A percentile compares a stretch with the other conserved stretches of the same genome.
phyloP scores from a whole-genome alignment of 1,140 invertebrate species.

The Onthophagus taurus region DNA sequence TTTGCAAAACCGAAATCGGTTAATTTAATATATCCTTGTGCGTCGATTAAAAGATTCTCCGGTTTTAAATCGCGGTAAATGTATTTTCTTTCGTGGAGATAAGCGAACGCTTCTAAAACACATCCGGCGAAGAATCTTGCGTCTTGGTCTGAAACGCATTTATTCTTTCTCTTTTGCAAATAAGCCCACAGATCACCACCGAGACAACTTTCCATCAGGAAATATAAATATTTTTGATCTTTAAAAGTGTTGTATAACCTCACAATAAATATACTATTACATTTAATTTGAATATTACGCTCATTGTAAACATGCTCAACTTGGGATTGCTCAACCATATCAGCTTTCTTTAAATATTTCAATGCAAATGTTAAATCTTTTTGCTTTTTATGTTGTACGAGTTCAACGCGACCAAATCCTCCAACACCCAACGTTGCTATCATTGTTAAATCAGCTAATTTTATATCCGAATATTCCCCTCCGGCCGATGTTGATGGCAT shows the following conservation, averaged over 20 bases:
- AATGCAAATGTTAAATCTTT: constrained; percentile 69
- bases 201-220: constrained; percentile 92
- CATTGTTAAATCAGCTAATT: constrained; percentile 69
- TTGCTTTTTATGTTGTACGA: constrained; percentile 52
- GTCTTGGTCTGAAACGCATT: constrained; percentile 75
- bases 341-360: constrained; percentile 86
- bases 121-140: constrained; percentile 85
- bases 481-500: not conserved
- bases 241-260: constrained; percentile 91
- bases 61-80: constrained; percentile 93
- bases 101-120: constrained; percentile 85
- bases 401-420: constrained; percentile 85
- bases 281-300: constrained; percentile 80
- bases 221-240: constrained; percentile 92
- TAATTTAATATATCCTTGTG: constrained; percentile 85
- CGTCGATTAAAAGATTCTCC: constrained; percentile 85
- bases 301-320: constrained; percentile 89
- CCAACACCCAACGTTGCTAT: constrained; percentile 83
- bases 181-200: constrained; percentile 97
- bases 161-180: constrained; percentile 59
- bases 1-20: constrained; percentile 99
- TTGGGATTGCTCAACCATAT: constrained; percentile 87
- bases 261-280: constrained; percentile 37
- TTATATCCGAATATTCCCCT: constrained; percentile 55
- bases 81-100: constrained; percentile 77